Percentiles rank a stretch among this genome's conserved stretches.
Conservation (phyloP, 2,113 vertebrate genomes). For the Leucopsar rothschildi region DNA sequence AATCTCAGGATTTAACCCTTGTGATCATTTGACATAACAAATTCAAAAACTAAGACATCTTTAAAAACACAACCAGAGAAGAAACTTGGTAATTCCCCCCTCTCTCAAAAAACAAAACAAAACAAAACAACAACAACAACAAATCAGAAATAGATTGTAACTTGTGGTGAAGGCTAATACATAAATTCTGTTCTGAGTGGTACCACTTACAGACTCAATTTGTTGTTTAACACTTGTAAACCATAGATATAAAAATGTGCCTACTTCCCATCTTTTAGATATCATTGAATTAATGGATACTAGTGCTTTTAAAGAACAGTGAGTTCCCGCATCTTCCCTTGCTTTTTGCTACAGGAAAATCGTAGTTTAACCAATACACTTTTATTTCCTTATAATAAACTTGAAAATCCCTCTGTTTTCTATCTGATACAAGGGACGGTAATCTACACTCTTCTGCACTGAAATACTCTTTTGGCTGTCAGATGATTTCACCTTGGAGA, state of each 20-base stretch:
- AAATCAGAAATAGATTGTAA: neutral
- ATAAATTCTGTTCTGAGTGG: neutral
- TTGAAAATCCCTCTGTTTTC: neutral
- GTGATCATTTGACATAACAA: neutral
- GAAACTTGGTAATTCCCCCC: neutral
- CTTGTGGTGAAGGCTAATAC: neutral
- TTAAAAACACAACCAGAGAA: neutral
- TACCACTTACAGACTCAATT: neutral
- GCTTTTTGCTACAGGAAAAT: neutral
- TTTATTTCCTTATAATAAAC: neutral
- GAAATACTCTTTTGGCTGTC: neutral
- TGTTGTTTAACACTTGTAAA: neutral
- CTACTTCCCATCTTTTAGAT: neutral
- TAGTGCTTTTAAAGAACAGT: neutral
- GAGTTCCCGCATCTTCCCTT: neutral
- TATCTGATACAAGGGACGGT: neutral
- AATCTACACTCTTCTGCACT: neutral
- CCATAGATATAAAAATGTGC: neutral
- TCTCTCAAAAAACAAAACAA: fast-evolving
- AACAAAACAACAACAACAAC: too few species aligned
- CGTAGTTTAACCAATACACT: neutral
- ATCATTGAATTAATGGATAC: neutral
- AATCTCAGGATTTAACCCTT: neutral
- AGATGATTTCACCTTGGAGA: neutral
- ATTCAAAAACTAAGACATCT: neutral